Evolutionary conservation across 2,113 vertebrate species (phyloP), one percentile per base, ranked within the genome.

Genomic region (Forbesichthys agassizii): DNA sequence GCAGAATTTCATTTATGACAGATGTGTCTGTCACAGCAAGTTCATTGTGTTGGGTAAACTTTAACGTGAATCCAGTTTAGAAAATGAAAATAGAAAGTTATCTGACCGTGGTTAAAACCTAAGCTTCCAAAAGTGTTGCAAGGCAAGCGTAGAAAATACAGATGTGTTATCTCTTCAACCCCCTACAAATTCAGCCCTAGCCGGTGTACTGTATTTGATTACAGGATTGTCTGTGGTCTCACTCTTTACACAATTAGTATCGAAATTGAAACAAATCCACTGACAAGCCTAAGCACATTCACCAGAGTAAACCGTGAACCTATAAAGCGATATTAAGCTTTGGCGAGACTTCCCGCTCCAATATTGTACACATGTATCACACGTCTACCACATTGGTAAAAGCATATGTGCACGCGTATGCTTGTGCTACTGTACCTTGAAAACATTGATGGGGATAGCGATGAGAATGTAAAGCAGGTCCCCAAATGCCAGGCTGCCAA

Each of bases 401-500:
- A 53, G n/a, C 3, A n/a, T 42, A 6, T 42, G 53, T 47, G 1
- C 11, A 36, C 3, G 42, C 13, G 9, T 16, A 33, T 36, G 14
- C 18, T 3, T 36, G 58, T 14, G 20, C 14, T 2, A 2, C 14
- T 18, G 18, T 78, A 96, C 95, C 95, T 96, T 96, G 16, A 92
- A 97, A 0, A 95, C 91, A 0, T 95, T 96, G 89, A 96, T 84
- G 60, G 96, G 96, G 81, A 96, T 94, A 36, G 94, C 92, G 3
- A 96, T 96, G 82, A 96, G 89, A 49, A 97, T 96, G 80, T 96
- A 97, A 55, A 97, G 93, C 3, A 97, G 93, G 80, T 96, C 95
- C 4, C 95, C 95, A 0, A 97, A 89, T 0, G 95, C 95, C 87
- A 97, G 84, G 85, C 95, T 95, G 46, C 95, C 95, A 0, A 97